Conservation (phyloP, 2,797 vertebrate species). For the Heliangelus exortis region DNA sequence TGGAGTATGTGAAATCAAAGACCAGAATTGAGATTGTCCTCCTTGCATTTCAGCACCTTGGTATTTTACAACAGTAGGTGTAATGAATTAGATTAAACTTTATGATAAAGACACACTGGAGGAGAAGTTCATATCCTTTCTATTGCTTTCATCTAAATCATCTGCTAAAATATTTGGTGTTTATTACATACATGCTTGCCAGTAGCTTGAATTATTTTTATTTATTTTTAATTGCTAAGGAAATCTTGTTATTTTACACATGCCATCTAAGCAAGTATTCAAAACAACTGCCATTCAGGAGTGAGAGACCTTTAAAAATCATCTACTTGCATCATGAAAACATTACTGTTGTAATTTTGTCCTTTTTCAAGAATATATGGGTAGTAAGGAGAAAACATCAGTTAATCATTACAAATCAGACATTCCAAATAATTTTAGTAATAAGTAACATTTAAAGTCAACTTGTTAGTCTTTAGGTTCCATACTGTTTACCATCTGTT, state of each 20-base stretch:
- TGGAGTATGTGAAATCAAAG: background rate
- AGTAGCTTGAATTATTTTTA: background rate
- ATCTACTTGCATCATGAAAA: slow-evolving; percentile 7
- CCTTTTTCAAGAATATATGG: background rate
- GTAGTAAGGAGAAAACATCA: slow-evolving; percentile 27
- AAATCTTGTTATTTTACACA: slow-evolving; percentile 27
- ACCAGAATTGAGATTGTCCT: background rate
- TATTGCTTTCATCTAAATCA: background rate
- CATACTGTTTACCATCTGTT: slow-evolving; percentile 41
- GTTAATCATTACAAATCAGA: slow-evolving; percentile 49
- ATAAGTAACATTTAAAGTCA: slow-evolving; percentile 57
- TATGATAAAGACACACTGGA: background rate
- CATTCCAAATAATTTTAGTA: slow-evolving; percentile 52
- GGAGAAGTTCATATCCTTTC: background rate
- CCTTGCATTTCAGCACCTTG: slow-evolving; percentile 8
- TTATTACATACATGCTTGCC: slow-evolving; percentile 4
- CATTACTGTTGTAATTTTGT: background rate
- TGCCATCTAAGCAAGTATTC: slow-evolving; percentile 20
- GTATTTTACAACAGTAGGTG: slow-evolving; percentile 8
- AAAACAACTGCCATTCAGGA: slow-evolving; percentile 38
- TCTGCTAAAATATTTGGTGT: slow-evolving; percentile 12
- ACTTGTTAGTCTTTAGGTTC: slow-evolving; percentile 31
- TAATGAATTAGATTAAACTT: background rate
- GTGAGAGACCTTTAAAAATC: slow-evolving; percentile 28
- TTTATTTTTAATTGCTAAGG: slow-evolving; percentile 9